Percentiles rank a stretch among this genome's conserved stretches.
Evolutionary conservation across 92 coral and sea anemone genomes (phyloP).

Genomic region (Pocillopora grandis): DNA sequence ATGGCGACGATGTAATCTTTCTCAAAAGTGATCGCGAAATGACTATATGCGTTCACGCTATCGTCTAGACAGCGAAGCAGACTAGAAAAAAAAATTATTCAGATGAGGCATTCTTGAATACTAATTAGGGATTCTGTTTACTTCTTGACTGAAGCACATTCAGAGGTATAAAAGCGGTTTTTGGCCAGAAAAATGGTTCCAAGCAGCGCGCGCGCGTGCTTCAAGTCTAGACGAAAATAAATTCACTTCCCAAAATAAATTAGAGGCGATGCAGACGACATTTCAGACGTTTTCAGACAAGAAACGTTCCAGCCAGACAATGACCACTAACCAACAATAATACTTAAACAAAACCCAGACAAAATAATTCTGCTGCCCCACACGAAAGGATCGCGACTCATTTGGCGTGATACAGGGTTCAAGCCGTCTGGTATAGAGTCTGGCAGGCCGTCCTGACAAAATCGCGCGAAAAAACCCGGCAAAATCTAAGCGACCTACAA

Average conservation of each 20-base stretch:
- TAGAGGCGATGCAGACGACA: slow-evolving; percentile 79
- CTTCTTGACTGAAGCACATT: slow-evolving; percentile 20
- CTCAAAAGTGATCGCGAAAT: slow-evolving; percentile 6
- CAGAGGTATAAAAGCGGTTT: slow-evolving; percentile 26
- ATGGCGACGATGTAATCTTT: slow-evolving; percentile 17
- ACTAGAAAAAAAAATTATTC: slow-evolving; percentile 51
- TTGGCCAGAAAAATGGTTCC: slow-evolving; percentile 19
- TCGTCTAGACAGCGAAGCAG: slow-evolving; percentile 51
- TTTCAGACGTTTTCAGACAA: slow-evolving; percentile 92
- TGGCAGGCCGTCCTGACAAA: slow-evolving; percentile 6
- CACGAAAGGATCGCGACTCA: slow-evolving; percentile 70
- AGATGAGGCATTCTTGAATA: slow-evolving; percentile 51
- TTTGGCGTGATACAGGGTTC: slow-evolving; percentile 61
- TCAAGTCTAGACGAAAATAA: slow-evolving; percentile 52
- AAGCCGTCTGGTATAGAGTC: slow-evolving; percentile 30
- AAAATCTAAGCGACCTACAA: slow-evolving; percentile 32
- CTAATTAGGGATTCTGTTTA: slow-evolving; percentile 49
- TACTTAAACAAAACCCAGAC: slow-evolving; percentile 99
- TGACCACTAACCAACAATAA: slow-evolving; percentile 99
- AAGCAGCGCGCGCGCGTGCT: slow-evolving; percentile 40
- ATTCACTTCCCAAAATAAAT: slow-evolving; percentile 71
- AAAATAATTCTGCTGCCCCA: slow-evolving; percentile 78
- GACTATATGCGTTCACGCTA: slow-evolving; percentile 32
- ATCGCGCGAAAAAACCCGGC: slow-evolving; percentile 18
- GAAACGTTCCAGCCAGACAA: slow-evolving; percentile 92